Conservation (phyloP, 2,888 invertebrate genomes). For the Tortrix viridana region DNA sequence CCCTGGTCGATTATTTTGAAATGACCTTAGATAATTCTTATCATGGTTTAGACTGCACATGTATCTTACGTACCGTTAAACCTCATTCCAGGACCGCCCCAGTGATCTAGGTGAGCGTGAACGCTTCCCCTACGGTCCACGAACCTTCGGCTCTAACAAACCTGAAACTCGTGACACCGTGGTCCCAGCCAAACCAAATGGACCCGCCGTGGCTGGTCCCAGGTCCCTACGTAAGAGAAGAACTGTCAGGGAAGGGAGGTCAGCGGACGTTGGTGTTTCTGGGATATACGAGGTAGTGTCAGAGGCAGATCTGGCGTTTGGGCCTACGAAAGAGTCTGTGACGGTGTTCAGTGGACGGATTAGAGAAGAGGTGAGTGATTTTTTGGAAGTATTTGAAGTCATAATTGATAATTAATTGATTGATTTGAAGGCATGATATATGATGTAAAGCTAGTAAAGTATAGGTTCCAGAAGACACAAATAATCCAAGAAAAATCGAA, state of each 20-base stretch:
- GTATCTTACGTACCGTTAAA: not conserved
- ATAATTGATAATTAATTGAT: no score
- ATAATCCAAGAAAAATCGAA: no score
- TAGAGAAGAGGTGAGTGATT: conserved; percentile 87
- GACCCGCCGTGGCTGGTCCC: conserved; percentile 81
- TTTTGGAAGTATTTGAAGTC: not conserved
- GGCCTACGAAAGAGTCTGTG: conserved; percentile 92
- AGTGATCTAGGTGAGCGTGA: conserved; percentile 85
- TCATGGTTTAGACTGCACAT: no score
- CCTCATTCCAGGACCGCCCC: conserved; percentile 72
- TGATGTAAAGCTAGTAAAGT: no score
- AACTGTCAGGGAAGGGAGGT: conserved; percentile 89
- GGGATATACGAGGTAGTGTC: conserved; percentile 96
- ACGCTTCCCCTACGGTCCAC: conserved; percentile 91
- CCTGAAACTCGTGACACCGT: conserved; percentile 69
- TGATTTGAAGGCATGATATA: no score
- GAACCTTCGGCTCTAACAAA: conserved; percentile 83
- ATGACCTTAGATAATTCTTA: no score
- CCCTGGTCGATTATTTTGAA: no score
- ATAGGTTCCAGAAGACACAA: no score
- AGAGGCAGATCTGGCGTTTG: conserved; percentile 95
- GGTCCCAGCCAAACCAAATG: conserved; percentile 79
- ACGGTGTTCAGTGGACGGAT: conserved; percentile 95
- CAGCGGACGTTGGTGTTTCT: conserved; percentile 94
- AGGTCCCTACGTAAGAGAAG: conserved; percentile 85